Percentiles rank a stretch among this genome's conserved stretches.
phyloP scores from a whole-genome alignment of 2,113 vertebrate species.

The Proterorhinus semilunaris region DNA sequence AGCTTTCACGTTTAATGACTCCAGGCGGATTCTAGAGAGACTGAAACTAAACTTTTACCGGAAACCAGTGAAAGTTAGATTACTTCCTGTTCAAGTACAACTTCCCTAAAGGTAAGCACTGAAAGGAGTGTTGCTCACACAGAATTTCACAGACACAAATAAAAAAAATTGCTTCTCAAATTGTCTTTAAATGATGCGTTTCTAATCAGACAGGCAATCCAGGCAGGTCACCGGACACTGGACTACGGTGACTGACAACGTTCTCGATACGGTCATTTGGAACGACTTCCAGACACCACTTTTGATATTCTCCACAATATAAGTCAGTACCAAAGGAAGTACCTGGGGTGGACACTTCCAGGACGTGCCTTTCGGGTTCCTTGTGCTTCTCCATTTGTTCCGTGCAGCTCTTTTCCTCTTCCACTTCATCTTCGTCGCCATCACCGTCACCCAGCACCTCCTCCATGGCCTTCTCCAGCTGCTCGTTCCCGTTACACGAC shows the following conservation, averaged over 20 bases:
- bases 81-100: background rate
- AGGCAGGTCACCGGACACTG: too few species aligned
- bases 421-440: slow-evolving; percentile 71
- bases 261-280: too few species aligned
- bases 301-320: too few species aligned
- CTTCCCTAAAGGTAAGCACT: background rate
- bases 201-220: too few species aligned
- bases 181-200: too few species aligned
- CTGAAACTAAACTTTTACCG: background rate
- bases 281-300: too few species aligned
- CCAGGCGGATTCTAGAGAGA: too few species aligned
- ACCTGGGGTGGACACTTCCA: slow-evolving; percentile 27
- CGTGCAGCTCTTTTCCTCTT: slow-evolving; percentile 60
- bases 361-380: slow-evolving; percentile 26
- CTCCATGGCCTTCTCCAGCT: slow-evolving; percentile 92
- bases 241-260: too few species aligned
- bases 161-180: too few species aligned
- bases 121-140: too few species aligned
- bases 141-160: too few species aligned
- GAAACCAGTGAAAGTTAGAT: background rate
- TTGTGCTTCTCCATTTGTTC: slow-evolving; percentile 60
- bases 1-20: too few species aligned
- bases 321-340: background rate
- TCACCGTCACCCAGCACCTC: slow-evolving; percentile 83
- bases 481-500: slow-evolving; percentile 87